A percentile compares a stretch with the other conserved stretches of the same genome.
Conservation (phyloP, 92 coral and sea anemone genomes). For the Zoanthus sociatus region DNA sequence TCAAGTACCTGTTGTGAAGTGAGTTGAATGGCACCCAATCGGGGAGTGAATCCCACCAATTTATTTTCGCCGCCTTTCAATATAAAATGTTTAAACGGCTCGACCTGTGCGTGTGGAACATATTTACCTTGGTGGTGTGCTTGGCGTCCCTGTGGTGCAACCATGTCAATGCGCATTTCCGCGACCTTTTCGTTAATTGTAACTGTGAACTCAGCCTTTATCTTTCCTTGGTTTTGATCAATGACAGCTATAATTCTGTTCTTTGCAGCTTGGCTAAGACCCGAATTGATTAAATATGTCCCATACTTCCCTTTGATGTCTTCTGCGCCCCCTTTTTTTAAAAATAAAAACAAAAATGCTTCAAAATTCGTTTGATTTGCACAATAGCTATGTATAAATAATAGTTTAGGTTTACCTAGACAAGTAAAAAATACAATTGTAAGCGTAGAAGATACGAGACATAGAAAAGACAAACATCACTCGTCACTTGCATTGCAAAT, state of each 20-base stretch:
- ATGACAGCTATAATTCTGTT: neutral
- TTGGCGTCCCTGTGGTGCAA: neutral
- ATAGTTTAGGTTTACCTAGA: no score
- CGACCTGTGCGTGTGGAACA: constrained; percentile 31
- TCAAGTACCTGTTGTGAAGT: neutral
- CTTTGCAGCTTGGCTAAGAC: neutral
- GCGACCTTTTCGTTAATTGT: neutral
- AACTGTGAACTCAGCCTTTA: neutral
- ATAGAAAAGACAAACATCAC: no score
- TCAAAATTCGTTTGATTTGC: no score
- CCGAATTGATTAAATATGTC: neutral
- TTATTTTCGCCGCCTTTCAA: neutral
- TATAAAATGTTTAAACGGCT: neutral
- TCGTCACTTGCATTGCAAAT: no score
- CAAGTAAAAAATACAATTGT: no score
- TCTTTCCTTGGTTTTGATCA: neutral
- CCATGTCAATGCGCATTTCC: constrained; percentile 40
- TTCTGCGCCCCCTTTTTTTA: neutral
- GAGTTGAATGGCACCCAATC: constrained; percentile 2
- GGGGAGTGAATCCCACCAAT: neutral
- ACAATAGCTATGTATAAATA: no score
- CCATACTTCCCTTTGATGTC: no score
- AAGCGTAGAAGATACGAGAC: no score
- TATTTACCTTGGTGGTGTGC: neutral
- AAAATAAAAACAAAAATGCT: no score